Percentiles rank a stretch among this genome's conserved stretches.
These are phyloP conservation scores for Lagopus muta DNA, from an alignment of 2,113 vertebrate genomes.

Conservation along the genomic window DNA sequence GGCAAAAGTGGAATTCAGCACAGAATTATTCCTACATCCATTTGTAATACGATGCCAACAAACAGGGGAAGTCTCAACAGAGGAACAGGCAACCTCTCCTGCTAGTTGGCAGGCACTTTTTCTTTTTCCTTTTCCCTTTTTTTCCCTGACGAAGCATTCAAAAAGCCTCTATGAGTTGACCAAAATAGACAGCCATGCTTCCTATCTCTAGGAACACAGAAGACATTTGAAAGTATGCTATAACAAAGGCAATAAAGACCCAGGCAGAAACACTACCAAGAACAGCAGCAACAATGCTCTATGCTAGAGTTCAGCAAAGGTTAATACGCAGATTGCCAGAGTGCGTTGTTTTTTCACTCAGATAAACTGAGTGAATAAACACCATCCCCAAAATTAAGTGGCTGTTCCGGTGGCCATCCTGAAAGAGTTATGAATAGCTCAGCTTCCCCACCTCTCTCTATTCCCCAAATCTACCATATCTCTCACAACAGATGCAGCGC, in stretches of 20 bases:
- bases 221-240: conserved; percentile 22
- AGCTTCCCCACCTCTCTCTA: neutral
- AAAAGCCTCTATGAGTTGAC: neutral
- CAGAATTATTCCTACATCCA: neutral
- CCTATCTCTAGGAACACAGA: neutral
- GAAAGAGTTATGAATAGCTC: conserved; percentile 14
- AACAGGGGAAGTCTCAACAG: neutral
- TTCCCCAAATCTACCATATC: conserved; percentile 14
- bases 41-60: neutral
- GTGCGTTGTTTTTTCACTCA: neutral
- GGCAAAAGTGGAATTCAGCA: neutral
- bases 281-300: neutral
- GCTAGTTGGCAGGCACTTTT: neutral
- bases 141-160: neutral
- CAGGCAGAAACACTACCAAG: fast-evolving
- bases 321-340: neutral
- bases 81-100: neutral
- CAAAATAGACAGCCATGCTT: conserved; percentile 7
- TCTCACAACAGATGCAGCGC: conserved; percentile 4
- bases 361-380: conserved; percentile 15
- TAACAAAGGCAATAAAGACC: conserved; percentile 20
- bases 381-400: neutral
- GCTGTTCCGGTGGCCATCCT: neutral
- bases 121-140: neutral
- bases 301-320: neutral